Evolutionary conservation across 2,113 vertebrate genomes (phyloP).

Genomic region (Anhinga rufa): DNA sequence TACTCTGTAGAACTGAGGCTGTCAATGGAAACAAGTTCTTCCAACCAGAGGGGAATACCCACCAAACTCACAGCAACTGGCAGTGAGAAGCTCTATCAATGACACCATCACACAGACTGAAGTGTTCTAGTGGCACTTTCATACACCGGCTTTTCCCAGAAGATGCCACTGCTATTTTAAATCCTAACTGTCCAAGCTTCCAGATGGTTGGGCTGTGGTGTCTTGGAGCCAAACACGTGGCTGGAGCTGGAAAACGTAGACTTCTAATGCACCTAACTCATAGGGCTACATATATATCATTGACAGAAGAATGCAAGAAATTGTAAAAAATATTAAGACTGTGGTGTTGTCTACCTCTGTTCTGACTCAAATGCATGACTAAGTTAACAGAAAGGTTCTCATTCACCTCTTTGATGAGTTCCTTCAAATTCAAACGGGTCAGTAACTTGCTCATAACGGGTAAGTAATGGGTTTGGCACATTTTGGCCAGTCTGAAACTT

Average conservation of each 20-base stretch:
- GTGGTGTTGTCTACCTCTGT: not conserved
- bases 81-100: not conserved
- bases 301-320: not conserved
- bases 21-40: not conserved
- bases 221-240: not conserved
- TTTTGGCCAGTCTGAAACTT: not conserved
- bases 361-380: not conserved
- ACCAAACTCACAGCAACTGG: not conserved
- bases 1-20: not conserved
- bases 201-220: not conserved
- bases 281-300: not conserved
- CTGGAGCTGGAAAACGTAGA: not conserved
- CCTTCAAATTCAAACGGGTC: not conserved
- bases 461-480: not conserved
- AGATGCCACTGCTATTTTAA: not conserved
- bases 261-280: not conserved
- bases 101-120: not conserved
- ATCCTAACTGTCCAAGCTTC: not conserved
- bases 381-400: not conserved
- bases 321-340: not conserved
- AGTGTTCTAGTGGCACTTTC: not conserved
- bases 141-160: not conserved
- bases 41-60: not conserved
- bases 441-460: not conserved
- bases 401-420: not conserved